Base-by-base conservation (phyloP, 1,140 invertebrate genomes). In the Coelopa frigida region DNA sequence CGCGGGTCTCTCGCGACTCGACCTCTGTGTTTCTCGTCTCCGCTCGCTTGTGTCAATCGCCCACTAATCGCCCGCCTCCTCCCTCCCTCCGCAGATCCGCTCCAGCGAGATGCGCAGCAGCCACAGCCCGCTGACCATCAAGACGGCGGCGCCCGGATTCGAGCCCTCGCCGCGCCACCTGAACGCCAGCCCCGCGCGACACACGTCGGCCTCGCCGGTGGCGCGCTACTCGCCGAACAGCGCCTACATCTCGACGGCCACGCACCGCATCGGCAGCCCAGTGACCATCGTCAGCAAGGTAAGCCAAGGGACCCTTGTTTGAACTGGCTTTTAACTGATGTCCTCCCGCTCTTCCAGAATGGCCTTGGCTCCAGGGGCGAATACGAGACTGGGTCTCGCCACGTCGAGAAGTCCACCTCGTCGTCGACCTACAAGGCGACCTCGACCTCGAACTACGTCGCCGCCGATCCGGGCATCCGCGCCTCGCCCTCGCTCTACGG, bases 51-150 rank as follows among this genome's bases (percentile, higher is more conserved):
- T 43, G 24, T 45, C 20, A 32, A 18, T n/a, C n/a, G n/a, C n/a
- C n/a, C n/a, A n/a, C n/a, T n/a, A n/a, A n/a, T n/a, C n/a, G n/a
- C n/a, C n/a, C n/a, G n/a, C n/a, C n/a, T n/a, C n/a, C 8, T 40
- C 15, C 18, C 23, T 33, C 39, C 37, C 24, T 26, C 32, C 29
- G 43, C 45, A 69, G 66, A 65, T 67, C 31, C 63, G 67, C 21
- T 60, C 63, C 11, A 70, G 62, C 41, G 64, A 69, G 41, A 38
- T 64, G 44, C 56, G 57, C 32, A 54, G 56, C 10, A 54, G 56
- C 10, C 62, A 67, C 46, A 70, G 68, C 47, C 68, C 67, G 3
- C 18, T 70, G 44, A 70, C 67, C 37, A 59, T 69, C 31, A 70
- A 69, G 55, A 68, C 66, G 14, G 61, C 51, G 12, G 46, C 59